Evolutionary conservation across 1,140 invertebrate species (phyloP).

Genomic region (Atta texana): DNA sequence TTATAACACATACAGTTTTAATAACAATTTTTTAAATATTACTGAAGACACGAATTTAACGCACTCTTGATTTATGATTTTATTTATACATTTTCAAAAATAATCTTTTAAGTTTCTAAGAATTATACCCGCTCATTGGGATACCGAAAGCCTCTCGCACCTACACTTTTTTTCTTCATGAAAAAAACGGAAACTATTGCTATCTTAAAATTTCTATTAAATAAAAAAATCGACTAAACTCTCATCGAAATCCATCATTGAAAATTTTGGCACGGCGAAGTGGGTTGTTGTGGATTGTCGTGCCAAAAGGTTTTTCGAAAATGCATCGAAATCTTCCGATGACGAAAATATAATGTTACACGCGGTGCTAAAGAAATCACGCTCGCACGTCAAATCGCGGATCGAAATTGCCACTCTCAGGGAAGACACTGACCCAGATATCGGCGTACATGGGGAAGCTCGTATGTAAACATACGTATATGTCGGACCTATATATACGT

Average conservation of each 20-base stretch:
- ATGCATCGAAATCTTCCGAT: conserved; percentile 20
- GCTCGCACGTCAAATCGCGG: conserved; percentile 65
- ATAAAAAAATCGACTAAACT: neutral
- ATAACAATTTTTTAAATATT: no score
- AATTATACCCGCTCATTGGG: no score
- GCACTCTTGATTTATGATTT: no score
- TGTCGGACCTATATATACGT: conserved; percentile 9
- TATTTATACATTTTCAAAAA: no score
- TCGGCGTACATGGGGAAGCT: conserved; percentile 70
- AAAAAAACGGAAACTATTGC: neutral
- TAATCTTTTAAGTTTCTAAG: no score
- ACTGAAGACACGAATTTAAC: no score
- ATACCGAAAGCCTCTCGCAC: no score
- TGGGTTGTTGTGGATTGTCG: no score
- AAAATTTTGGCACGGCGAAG: neutral
- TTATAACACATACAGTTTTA: no score
- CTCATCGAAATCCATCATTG: neutral
- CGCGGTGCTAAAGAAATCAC: conserved; percentile 65
- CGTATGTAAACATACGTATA: conserved; percentile 69
- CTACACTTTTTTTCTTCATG: neutral
- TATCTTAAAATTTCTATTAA: neutral
- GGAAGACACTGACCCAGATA: conserved; percentile 79
- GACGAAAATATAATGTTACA: conserved; percentile 18
- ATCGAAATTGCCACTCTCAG: conserved; percentile 71
- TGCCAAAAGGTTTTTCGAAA: neutral